phyloP scores from a whole-genome alignment of 2,797 vertebrate genomes.

The Squalus acanthias region DNA sequence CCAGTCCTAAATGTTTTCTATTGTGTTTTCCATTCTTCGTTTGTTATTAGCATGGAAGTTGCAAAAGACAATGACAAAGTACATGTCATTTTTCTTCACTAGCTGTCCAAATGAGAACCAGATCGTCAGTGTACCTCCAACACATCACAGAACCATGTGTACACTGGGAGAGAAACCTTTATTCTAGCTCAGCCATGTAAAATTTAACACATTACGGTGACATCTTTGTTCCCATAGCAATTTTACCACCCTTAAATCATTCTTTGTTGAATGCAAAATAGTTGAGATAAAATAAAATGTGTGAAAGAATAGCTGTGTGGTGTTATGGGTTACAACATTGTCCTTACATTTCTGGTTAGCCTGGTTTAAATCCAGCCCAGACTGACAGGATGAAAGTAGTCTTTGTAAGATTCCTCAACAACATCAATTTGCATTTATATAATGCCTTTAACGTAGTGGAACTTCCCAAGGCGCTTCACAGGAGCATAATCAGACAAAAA shows the following conservation, averaged over 20 bases:
- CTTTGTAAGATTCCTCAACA: not conserved
- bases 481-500: not conserved
- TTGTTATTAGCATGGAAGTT: not conserved
- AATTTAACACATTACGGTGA: not conserved
- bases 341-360: not conserved
- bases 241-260: not conserved
- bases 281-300: not conserved
- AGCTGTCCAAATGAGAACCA: not conserved
- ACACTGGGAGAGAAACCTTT: not conserved
- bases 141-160: not conserved
- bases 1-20: no score
- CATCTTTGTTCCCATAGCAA: not conserved
- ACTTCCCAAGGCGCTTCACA: not conserved
- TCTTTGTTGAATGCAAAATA: not conserved
- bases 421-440: not conserved
- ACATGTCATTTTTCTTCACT: not conserved
- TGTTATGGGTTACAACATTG: not conserved
- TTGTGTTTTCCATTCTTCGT: not conserved
- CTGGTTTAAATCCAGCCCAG: not conserved
- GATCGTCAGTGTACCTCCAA: not conserved
- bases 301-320: not conserved
- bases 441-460: not conserved
- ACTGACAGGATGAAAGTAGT: not conserved
- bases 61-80: not conserved
- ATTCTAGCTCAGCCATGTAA: not conserved